Base-by-base conservation (phyloP, 92 coral and sea anemone species). In the Bergia sp. region DNA sequence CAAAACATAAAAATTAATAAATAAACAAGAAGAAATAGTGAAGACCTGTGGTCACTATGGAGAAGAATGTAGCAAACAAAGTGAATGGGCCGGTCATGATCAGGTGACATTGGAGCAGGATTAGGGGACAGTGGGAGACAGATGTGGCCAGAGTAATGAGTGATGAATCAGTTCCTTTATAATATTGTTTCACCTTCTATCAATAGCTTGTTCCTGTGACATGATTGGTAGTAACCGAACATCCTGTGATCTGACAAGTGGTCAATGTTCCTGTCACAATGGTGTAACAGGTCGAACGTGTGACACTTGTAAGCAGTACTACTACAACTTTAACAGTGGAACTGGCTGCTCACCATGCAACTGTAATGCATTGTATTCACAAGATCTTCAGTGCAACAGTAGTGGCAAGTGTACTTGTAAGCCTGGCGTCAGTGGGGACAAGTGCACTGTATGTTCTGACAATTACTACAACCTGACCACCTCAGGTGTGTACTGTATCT, bases 281-380 rank as follows among this genome's bases (percentile, higher is more conserved):
- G 93, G 94, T 71, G 97, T 97, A 53, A 88, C 76, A 6, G 98
- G 96, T 71, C 85, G 76, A 64, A 94, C 90, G 3, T 97, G 99
- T 82, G 58, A 86, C 79, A 90, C 74, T 2, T 97, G 99, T 89
- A 58, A 29, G 72, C 42, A 23, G 73, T 72, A 95, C 88, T 92
- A 82, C 87, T 96, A 89, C 89, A 93, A 94, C 91, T 91, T 97
- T 78, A 82, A 88, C 89, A 96, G 96, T 86, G 96, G 96, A 4
- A 89, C 67, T 40, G 99, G 98, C 1, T 97, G 99, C 78, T 90
- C 85, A 8, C 90, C 97, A 12, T 97, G 99, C 84, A 88, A 79
- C 85, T 97, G 99, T 88, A 90, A 91, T 29, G 57, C 88, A 13
- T 64, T 67, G 3, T 95, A 97, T 88, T 95, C 99, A 4, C 90